phyloP scores from a whole-genome alignment of 2,888 invertebrate species.

The Scaptomyza reducta region DNA sequence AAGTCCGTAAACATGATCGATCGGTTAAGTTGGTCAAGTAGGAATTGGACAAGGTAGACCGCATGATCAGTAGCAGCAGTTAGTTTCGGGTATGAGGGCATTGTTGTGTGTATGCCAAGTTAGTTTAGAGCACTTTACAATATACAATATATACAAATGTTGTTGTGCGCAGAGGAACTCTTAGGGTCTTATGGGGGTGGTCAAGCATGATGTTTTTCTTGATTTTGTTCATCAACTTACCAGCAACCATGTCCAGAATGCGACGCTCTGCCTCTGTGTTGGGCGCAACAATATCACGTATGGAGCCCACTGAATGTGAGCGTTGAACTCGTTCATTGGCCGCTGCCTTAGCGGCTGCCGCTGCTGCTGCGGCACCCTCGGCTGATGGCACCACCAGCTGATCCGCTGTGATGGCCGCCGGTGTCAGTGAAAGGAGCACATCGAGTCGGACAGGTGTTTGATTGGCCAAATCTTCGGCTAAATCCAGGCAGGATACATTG shows the following conservation, averaged over 20 bases:
- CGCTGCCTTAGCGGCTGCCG: slow-evolving; percentile 82
- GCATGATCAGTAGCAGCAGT: slow-evolving; percentile 45
- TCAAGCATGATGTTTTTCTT: slow-evolving; percentile 43
- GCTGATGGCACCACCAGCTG: slow-evolving; percentile 89
- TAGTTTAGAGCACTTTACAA: slow-evolving; percentile 61
- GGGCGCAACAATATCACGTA: slow-evolving; percentile 88
- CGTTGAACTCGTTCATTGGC: slow-evolving; percentile 86
- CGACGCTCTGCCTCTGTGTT: slow-evolving; percentile 89
- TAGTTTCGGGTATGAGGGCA: slow-evolving; percentile 41
- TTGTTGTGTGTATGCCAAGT: slow-evolving; percentile 60
- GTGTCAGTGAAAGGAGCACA: slow-evolving; percentile 92
- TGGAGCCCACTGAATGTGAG: slow-evolving; percentile 89
- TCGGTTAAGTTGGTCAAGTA: slow-evolving; percentile 25
- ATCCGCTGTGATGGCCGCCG: slow-evolving; percentile 91
- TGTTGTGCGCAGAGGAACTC: slow-evolving; percentile 37
- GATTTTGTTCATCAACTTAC: slow-evolving; percentile 62
- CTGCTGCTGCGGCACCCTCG: slow-evolving; percentile 78
- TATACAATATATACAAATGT: slow-evolving; percentile 60
- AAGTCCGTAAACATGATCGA: slow-evolving; percentile 24
- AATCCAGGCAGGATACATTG: slow-evolving; percentile 91
- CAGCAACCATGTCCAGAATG: slow-evolving; percentile 89
- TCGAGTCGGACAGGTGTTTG: slow-evolving; percentile 96
- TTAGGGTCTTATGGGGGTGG: slow-evolving; percentile 40
- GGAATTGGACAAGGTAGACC: slow-evolving; percentile 39
- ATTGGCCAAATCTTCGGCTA: slow-evolving; percentile 94